phyloP scores from a whole-genome alignment of 2,113 vertebrate genomes.

The Sterrhoptilus dennistouni region DNA sequence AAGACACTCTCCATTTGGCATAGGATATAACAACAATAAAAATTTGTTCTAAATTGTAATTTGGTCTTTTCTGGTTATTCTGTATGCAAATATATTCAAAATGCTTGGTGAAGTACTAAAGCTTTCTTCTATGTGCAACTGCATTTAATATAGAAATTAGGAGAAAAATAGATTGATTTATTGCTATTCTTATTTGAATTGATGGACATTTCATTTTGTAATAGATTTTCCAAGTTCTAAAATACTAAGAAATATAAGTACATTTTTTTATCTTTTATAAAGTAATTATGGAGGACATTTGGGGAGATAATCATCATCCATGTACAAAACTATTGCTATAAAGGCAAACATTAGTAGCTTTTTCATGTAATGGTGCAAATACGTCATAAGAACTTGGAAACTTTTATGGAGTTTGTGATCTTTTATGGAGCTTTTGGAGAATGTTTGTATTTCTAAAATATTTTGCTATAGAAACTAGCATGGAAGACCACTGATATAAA shows the following conservation, averaged over 20 bases:
- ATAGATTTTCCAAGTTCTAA: not conserved
- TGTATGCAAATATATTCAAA: constrained; percentile 6
- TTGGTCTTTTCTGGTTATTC: not conserved
- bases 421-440: not conserved
- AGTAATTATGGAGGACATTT: not conserved
- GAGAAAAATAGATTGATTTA: not conserved
- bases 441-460: not conserved
- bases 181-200: not conserved
- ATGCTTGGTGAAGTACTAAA: not conserved
- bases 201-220: not conserved
- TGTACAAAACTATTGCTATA: not conserved
- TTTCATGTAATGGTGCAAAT: not conserved
- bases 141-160: not conserved
- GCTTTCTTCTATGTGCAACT: not conserved
- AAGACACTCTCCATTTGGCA: not conserved
- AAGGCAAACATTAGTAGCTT: not conserved
- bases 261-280: not conserved
- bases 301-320: not conserved
- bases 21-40: not conserved
- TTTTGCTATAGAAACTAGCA: not conserved
- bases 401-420: not conserved
- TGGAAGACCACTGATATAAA: not conserved
- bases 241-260: not conserved
- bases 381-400: not conserved
- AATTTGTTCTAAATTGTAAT: not conserved